Base-by-base conservation (phyloP, 1,140 invertebrate genomes). In the Trichonephila clavipes region DNA sequence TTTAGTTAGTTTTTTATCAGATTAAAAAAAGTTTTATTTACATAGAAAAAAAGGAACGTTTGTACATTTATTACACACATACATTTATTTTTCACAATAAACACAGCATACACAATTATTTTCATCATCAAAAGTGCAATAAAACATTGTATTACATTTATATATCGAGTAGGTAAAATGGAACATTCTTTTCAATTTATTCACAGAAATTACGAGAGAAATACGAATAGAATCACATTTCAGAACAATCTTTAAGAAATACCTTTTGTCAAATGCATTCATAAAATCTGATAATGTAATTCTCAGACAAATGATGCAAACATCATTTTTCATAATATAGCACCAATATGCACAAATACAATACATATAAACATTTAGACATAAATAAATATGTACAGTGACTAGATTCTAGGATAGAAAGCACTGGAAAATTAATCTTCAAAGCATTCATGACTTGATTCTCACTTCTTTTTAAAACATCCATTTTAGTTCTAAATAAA, bases 51-150 rank as follows among this genome's bases (percentile, higher is more conserved):
- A 62, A 62, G 12, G 14, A 62, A 62, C 19, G 0, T 16, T 62
- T 14, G 14, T 62, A 12, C 10, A 19, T 62, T 62, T 62, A 62
- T 62, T 62, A 62, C 19, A 62, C 19, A 16, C 61, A 66, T n/a
- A 66, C 64, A n/a, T 66, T 66, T 66, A 66, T 66, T 66, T 66
- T n/a, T 66, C 19, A 24, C 64, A 66, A 66, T 66, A 66, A 24
- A 66, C 8, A 66, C 21, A 66, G 24, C 21, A 66, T n/a, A 66
- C 12, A n/a, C 64, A n/a, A 40, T n/a, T 10, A n/a, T 66, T 10
- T 66, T 24, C 64, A 66, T 5, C 24, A n/a, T 66, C 19, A 19
- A 66, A 66, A 66, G 2, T 24, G 64, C 24, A 7, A n/a, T 66
- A 19, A 66, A 61, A 61, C 64, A 10, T 61, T 10, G 18, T 10